Evolutionary conservation across 2,797 vertebrate species (phyloP).

Genomic region (Taeniopygia guttata): DNA sequence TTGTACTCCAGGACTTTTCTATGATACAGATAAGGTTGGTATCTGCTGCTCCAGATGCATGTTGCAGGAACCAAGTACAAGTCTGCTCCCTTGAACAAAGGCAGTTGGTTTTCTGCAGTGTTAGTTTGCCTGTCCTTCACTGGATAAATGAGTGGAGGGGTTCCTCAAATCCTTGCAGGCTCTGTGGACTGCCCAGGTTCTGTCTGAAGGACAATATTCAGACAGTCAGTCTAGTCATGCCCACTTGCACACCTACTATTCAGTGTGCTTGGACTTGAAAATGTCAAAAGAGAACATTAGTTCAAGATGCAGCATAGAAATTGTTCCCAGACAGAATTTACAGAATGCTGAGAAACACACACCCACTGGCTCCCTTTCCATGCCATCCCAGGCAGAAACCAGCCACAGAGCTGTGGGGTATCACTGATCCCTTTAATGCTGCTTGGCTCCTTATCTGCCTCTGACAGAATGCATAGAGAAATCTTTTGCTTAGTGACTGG

Average conservation of each 20-base stretch:
- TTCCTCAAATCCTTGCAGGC: not conserved
- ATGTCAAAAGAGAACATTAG: not conserved
- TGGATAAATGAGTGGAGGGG: not conserved
- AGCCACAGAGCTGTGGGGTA: not conserved
- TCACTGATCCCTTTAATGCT: conserved; percentile 13
- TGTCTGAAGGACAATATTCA: not conserved
- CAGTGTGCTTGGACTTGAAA: not conserved
- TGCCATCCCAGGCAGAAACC: not conserved
- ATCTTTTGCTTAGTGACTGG: not conserved
- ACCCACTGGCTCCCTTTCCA: not conserved
- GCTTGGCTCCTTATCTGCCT: conserved; percentile 26
- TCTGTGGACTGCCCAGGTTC: not conserved
- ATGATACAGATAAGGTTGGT: not conserved
- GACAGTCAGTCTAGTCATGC: not conserved
- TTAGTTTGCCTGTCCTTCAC: not conserved
- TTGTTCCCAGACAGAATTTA: not conserved
- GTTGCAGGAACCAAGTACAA: not conserved
- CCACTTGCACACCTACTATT: not conserved
- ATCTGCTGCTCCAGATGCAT: not conserved
- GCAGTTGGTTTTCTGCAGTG: not conserved
- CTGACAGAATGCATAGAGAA: not conserved
- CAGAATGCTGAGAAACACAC: not conserved
- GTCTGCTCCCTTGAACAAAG: not conserved
- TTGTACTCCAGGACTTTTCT: not conserved
- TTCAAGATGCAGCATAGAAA: not conserved